phyloP scores from a whole-genome alignment of 2,888 invertebrate species.

The Balanococcus diminutus region DNA sequence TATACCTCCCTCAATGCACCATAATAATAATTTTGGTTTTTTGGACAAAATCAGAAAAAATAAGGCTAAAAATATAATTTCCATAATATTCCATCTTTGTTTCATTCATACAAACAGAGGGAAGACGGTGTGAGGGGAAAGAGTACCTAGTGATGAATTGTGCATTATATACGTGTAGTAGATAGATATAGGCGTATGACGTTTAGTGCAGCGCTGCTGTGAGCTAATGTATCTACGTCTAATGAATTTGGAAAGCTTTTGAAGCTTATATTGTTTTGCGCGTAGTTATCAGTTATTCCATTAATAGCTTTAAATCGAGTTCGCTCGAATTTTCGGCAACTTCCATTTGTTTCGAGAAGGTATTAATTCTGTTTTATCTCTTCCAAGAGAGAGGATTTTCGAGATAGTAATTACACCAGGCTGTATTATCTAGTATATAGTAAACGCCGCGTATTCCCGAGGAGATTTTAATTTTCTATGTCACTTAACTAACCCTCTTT shows the following conservation, averaged over 20 bases:
- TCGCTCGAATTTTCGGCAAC: slow-evolving; percentile 40
- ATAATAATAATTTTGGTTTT: no score
- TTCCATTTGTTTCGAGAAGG: slow-evolving; percentile 43
- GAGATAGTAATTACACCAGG: slow-evolving; percentile 31
- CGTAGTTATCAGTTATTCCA: slow-evolving; percentile 40
- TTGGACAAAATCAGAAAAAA: no score
- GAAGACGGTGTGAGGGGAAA: no score
- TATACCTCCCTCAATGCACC: no score
- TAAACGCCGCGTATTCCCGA: slow-evolving; percentile 27
- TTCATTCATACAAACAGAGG: no score
- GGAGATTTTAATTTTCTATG: slow-evolving; percentile 41
- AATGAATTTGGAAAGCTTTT: slow-evolving; percentile 27
- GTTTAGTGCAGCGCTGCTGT: neutral
- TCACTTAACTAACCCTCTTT: slow-evolving; percentile 24
- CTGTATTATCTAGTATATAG: neutral
- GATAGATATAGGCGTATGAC: neutral
- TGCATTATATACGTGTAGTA: no score
- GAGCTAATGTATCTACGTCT: slow-evolving; percentile 13
- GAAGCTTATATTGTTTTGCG: slow-evolving; percentile 25
- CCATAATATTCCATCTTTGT: no score
- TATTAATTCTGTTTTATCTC: slow-evolving; percentile 43
- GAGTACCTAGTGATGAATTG: neutral
- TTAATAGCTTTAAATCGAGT: slow-evolving; percentile 41
- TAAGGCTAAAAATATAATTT: no score
- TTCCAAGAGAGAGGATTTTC: slow-evolving; percentile 41